Percentiles rank a stretch among this genome's conserved stretches.
These are phyloP conservation scores for Gallinago media DNA, from an alignment of 2,113 vertebrate genomes.

Conservation along the genomic window DNA sequence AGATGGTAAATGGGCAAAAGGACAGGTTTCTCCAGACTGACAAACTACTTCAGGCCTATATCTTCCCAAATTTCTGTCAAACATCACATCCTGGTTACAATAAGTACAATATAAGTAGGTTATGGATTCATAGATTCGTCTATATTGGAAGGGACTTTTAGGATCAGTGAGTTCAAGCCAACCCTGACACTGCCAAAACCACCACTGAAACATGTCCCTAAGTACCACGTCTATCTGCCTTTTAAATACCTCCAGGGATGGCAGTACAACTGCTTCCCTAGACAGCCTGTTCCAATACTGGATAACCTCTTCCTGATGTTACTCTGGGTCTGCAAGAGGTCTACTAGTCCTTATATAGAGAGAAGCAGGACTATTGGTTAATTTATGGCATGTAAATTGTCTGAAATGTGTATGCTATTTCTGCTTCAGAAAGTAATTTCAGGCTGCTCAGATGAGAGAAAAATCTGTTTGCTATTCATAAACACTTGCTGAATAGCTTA, in stretches of 20 bases:
- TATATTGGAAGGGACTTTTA: not conserved
- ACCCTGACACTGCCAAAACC: not conserved
- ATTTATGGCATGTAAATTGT: not conserved
- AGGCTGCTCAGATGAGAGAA: not conserved
- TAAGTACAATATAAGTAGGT: not conserved
- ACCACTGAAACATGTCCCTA: not conserved
- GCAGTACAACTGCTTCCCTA: not conserved
- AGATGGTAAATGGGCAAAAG: not conserved
- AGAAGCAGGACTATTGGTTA: not conserved
- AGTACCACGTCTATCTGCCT: not conserved
- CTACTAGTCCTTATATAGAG: not conserved
- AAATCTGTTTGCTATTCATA: slow-evolving; percentile 47
- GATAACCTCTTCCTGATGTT: not conserved
- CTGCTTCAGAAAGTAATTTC: slow-evolving; percentile 5
- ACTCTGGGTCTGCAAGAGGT: not conserved
- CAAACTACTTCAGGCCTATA: not conserved
- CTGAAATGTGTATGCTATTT: not conserved
- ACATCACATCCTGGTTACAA: not conserved
- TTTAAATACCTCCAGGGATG: not conserved
- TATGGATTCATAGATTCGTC: not conserved
- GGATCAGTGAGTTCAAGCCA: not conserved
- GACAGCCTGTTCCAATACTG: not conserved
- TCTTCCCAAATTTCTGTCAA: not conserved
- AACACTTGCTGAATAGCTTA: not conserved
- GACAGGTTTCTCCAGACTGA: not conserved